Conservation (phyloP, 92 coral and sea anemone genomes). For the Parazoanthus atlanticus region DNA sequence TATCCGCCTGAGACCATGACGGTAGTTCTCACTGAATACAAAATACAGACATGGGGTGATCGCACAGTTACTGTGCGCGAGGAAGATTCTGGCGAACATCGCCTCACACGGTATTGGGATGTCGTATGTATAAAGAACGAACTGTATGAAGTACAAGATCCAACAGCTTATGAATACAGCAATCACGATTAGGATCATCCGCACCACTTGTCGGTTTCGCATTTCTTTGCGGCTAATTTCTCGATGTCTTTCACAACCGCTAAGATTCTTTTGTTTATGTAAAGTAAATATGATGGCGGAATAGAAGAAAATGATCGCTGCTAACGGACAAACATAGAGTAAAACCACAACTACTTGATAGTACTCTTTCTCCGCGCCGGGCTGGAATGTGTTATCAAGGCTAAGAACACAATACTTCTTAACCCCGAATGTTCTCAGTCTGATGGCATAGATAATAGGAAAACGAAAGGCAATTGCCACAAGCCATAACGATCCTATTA, state of each 20-base stretch:
- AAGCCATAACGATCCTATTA: slow-evolving; percentile 55
- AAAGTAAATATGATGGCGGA: slow-evolving; percentile 55
- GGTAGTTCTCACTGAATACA: slow-evolving; percentile 64
- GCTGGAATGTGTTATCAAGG: slow-evolving; percentile 42
- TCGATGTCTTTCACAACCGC: slow-evolving; percentile 21
- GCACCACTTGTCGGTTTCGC: slow-evolving; percentile 59
- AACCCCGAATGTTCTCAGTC: slow-evolving; percentile 19
- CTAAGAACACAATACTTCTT: slow-evolving; percentile 44
- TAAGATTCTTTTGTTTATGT: slow-evolving; percentile 35
- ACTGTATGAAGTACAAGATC: slow-evolving; percentile 65
- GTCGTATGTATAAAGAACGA: slow-evolving; percentile 50
- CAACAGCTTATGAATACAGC: slow-evolving; percentile 64
- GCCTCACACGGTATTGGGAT: slow-evolving; percentile 57
- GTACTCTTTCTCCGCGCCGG: slow-evolving; percentile 57
- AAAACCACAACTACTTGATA: slow-evolving; percentile 47
- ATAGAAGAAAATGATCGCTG: slow-evolving; percentile 50
- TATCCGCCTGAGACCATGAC: slow-evolving; percentile 46
- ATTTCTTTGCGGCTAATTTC: slow-evolving; percentile 38
- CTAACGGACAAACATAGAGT: slow-evolving; percentile 62
- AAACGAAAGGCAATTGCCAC: slow-evolving; percentile 53
- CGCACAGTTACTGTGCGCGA: slow-evolving; percentile 70
- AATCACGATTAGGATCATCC: slow-evolving; percentile 65
- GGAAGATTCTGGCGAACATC: slow-evolving; percentile 54
- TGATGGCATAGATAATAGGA: slow-evolving; percentile 58
- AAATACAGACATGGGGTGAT: slow-evolving; percentile 63